Evolutionary conservation across 2,888 invertebrate species (phyloP), one percentile per base, ranked within the genome.

Genomic region (Harpagoxenus sublaevis): DNA sequence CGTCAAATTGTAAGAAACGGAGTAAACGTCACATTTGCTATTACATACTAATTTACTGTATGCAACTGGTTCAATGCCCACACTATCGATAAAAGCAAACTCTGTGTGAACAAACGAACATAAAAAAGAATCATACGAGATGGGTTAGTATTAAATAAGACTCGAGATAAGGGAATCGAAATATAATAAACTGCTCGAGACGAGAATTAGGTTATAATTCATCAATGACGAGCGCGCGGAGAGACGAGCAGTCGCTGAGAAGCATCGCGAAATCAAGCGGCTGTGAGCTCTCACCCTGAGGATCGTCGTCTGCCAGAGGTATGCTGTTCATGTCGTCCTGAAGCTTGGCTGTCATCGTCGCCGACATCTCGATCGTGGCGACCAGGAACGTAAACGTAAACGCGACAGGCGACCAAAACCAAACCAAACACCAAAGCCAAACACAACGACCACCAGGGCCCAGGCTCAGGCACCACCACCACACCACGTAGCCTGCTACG

Each of bases 251-350:
- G 35, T 23, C 23, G 18, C 18, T 6, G 18, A 39, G 18, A 39
- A 28, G 53, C 23, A 0, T 75, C 23, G 5, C 35, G 10, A 0
- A 82, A 81, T 63, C 39, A 78, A 35, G 39, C 35, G 12, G 86
- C 23, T 15, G 3, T 23, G 39, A 75, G 45, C 65, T 62, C 87
- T 91, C 95, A 97, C 97, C 97, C 96, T 98, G 98, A 10, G 98
- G 98, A 95, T 99, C 98, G 93, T 98, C 98, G 94, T 99, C 98
- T 74, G 98, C 98, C 89, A 98, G 95, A 23, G 98, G 98, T 95
- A 99, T 98, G 94, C 97, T 98, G 92, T 96, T 96, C 90, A 96
- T 96, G 88, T 98, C 98, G 92, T 98, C 98, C 93, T 97, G 97
- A 91, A 97, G 96, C 95, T 97, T 97, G 88, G 96, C 88, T 71